phyloP scores from a whole-genome alignment of 1,140 invertebrate genomes.

The Megathymus violae region DNA sequence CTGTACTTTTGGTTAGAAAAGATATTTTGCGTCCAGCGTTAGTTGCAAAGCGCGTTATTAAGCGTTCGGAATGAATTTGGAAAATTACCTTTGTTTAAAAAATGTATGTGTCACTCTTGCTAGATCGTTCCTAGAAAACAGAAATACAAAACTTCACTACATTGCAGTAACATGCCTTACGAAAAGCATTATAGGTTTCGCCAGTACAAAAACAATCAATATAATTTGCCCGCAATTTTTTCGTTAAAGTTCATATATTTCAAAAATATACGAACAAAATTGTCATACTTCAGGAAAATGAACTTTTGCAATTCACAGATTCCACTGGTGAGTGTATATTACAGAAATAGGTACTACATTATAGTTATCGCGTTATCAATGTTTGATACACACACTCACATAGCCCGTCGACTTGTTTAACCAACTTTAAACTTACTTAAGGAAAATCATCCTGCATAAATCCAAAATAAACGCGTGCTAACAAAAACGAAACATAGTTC shows the following conservation, averaged over 20 bases:
- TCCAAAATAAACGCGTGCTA: too few relatives aligned
- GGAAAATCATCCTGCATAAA: too few relatives aligned
- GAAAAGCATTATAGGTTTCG: slow-evolving; percentile 25
- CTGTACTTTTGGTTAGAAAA: too few relatives aligned
- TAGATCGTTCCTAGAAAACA: slow-evolving; percentile 77
- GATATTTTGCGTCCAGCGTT: slow-evolving; percentile 31
- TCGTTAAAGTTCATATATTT: background rate
- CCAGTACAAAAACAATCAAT: background rate
- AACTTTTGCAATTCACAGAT: too few relatives aligned
- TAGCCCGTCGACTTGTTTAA: too few relatives aligned
- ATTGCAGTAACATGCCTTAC: slow-evolving; percentile 58
- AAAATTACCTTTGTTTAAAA: slow-evolving; percentile 83
- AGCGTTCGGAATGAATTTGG: slow-evolving; percentile 44
- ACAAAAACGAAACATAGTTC: too few relatives aligned
- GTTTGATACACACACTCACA: too few relatives aligned
- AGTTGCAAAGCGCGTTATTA: slow-evolving; percentile 33
- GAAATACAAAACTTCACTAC: slow-evolving; percentile 75
- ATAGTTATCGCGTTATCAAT: too few relatives aligned
- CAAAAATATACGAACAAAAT: background rate
- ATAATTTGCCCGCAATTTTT: background rate
- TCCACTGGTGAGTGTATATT: too few relatives aligned
- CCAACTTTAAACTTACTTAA: too few relatives aligned
- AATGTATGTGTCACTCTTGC: slow-evolving; percentile 88
- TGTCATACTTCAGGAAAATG: slow-evolving; percentile 8
- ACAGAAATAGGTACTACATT: too few relatives aligned